phyloP scores from a whole-genome alignment of 1,140 invertebrate genomes.

The Geopemphigus sp. region DNA sequence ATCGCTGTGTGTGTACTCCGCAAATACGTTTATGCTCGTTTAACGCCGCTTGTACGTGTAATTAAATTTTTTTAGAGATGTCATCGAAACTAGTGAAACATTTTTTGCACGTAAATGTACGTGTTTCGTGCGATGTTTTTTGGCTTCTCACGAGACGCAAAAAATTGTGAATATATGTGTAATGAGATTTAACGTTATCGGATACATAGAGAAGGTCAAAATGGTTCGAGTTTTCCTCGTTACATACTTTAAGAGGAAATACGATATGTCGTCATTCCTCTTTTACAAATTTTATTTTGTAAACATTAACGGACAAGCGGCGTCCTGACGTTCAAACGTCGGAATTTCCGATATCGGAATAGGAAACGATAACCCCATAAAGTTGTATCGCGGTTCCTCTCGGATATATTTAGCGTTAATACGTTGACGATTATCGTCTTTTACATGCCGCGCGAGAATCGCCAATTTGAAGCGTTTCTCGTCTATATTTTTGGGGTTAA shows the following conservation, averaged over 20 bases:
- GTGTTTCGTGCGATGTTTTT: neutral
- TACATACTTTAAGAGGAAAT: neutral
- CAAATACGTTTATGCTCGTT: neutral
- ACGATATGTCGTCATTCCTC: neutral
- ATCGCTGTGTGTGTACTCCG: neutral
- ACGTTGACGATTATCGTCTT: neutral
- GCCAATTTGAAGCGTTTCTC: neutral
- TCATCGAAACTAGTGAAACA: slow-evolving; percentile 6
- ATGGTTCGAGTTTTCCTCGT: neutral
- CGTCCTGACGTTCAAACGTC: neutral
- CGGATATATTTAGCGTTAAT: neutral
- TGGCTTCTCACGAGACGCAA: neutral
- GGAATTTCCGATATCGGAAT: too few species aligned
- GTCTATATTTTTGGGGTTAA: neutral
- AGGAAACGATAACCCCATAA: too few species aligned
- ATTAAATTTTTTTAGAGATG: neutral
- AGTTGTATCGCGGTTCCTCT: too few species aligned
- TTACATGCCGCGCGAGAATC: neutral
- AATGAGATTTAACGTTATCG: neutral
- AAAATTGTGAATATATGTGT: neutral
- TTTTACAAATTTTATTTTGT: neutral
- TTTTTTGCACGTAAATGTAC: neutral
- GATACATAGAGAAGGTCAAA: neutral
- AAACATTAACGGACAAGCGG: neutral
- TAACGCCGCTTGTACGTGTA: neutral